These are phyloP conservation scores for Lipophrys pholis DNA, from an alignment of 2,113 vertebrate genomes.

Conservation along the genomic window DNA sequence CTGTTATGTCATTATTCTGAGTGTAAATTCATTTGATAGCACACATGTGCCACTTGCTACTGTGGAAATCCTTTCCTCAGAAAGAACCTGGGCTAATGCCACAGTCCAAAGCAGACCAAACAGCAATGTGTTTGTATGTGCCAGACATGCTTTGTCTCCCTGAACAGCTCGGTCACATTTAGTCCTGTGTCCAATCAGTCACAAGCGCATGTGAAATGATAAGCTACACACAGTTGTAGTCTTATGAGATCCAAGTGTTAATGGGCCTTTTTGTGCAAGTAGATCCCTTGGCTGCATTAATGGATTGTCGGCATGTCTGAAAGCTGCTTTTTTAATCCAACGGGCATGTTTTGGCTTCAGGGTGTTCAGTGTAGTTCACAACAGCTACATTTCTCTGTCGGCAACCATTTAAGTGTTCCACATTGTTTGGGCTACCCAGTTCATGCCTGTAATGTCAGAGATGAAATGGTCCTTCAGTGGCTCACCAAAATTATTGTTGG, in stretches of 20 bases:
- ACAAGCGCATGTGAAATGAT: constrained; percentile 43
- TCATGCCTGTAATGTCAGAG: neutral
- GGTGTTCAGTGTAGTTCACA: constrained; percentile 40
- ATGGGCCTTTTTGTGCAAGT: constrained; percentile 57
- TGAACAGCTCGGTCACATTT: constrained; percentile 26
- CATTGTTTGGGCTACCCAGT: constrained; percentile 53
- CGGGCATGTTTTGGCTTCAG: constrained; percentile 60
- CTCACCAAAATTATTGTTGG: neutral
- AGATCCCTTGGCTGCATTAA: constrained; percentile 59
- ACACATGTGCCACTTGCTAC: constrained; percentile 19
- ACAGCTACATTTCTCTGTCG: constrained; percentile 44
- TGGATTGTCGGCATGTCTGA: constrained; percentile 70
- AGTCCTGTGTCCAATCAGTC: constrained; percentile 40
- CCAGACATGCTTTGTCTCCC: constrained; percentile 46
- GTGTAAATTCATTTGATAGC: constrained; percentile 40
- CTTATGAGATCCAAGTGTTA: constrained; percentile 69
- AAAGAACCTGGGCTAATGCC: constrained; percentile 27
- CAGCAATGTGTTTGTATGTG: constrained; percentile 26
- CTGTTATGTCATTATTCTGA: constrained; percentile 56
- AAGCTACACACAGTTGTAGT: constrained; percentile 44
- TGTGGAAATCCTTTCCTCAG: constrained; percentile 55
- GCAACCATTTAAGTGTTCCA: constrained; percentile 45
- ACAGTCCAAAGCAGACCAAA: constrained; percentile 2
- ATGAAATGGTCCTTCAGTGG: constrained; percentile 14
- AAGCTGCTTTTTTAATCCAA: constrained; percentile 73